Conservation (phyloP, 2,113 vertebrate genomes). For the Nycticorax nycticorax region DNA sequence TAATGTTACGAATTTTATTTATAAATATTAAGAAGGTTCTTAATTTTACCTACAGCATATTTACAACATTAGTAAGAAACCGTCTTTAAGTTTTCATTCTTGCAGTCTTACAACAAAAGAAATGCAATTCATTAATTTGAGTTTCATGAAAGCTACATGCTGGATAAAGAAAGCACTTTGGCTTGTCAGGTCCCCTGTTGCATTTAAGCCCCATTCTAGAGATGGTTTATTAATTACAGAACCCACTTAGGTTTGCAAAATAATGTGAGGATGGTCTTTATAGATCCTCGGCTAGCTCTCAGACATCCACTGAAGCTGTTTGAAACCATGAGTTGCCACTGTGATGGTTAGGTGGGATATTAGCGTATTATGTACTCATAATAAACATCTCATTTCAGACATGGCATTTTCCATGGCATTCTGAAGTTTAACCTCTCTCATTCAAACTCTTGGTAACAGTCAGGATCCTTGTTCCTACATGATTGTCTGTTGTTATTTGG, state of each 20-base stretch:
- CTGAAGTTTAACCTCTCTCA: neutral
- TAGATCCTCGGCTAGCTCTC: neutral
- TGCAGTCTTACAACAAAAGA: neutral
- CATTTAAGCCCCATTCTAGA: conserved; percentile 44
- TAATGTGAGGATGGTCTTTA: conserved; percentile 8
- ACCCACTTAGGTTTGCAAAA: conserved; percentile 36
- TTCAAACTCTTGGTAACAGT: neutral
- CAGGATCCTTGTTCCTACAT: neutral
- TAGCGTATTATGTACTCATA: neutral
- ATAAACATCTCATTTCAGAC: neutral
- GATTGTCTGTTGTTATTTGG: neutral
- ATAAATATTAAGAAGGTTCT: neutral
- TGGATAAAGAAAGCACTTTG: conserved; percentile 16
- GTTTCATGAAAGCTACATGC: conserved; percentile 23
- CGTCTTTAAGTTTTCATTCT: neutral
- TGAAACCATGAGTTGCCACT: neutral
- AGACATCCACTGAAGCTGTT: neutral
- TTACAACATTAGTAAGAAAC: neutral
- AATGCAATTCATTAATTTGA: conserved; percentile 5
- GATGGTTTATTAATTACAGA: conserved; percentile 34
- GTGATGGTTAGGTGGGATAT: neutral
- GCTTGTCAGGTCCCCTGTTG: conserved; percentile 6
- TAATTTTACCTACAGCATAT: neutral
- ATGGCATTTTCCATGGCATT: conserved; percentile 1
- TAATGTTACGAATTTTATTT: neutral